phyloP scores from a whole-genome alignment of 2,797 vertebrate genomes.

The Centroberyx gerrardi region DNA sequence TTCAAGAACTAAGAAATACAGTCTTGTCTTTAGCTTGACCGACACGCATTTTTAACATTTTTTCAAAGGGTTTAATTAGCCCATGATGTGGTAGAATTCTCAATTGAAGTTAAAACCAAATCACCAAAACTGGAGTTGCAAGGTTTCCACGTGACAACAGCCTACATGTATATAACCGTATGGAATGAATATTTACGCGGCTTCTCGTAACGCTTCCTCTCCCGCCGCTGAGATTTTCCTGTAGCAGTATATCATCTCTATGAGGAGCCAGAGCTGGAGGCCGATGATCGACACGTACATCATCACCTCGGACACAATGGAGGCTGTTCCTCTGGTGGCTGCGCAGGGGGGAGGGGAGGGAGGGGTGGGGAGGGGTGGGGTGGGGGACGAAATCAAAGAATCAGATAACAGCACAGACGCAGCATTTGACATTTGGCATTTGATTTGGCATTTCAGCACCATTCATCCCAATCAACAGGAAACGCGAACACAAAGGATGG shows the following conservation, averaged over 20 bases:
- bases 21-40: no score
- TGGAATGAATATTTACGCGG: slow-evolving; percentile 86
- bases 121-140: background rate
- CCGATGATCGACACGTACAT: slow-evolving; percentile 97
- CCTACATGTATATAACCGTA: background rate
- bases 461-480: background rate
- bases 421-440: background rate
- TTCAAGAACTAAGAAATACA: no score
- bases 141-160: slow-evolving; percentile 3
- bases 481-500: background rate
- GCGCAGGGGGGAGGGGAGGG: slow-evolving; percentile 26
- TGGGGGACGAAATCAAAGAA: slow-evolving; percentile 4
- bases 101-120: background rate
- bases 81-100: background rate
- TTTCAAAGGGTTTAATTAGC: no score
- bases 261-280: slow-evolving; percentile 94
- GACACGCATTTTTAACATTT: no score
- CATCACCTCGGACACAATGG: slow-evolving; percentile 95
- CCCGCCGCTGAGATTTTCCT: slow-evolving; percentile 91
- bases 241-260: slow-evolving; percentile 97
- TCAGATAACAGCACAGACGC: background rate
- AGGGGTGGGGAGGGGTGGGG: background rate
- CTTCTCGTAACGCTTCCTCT: slow-evolving; percentile 92
- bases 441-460: background rate
- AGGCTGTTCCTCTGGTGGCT: slow-evolving; percentile 91